Evolutionary conservation across 2,113 vertebrate species (phyloP).

Genomic region (Salvator merianae): DNA sequence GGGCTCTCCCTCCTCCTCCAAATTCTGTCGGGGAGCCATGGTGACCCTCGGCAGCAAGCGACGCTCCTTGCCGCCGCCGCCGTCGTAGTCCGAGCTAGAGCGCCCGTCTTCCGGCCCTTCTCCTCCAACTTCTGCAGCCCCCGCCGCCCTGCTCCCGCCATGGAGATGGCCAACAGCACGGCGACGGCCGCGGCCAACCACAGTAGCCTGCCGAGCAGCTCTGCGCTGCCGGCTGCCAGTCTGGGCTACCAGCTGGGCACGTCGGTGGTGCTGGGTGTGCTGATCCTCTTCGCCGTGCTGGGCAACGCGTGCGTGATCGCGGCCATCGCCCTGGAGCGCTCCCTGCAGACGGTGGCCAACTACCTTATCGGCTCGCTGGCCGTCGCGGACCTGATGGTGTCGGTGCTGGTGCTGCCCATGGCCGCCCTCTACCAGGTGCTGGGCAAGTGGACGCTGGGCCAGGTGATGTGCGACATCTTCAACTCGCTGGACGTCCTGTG

Average conservation of each 20-base stretch:
- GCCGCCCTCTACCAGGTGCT: conserved; percentile 96
- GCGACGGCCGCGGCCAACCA: conserved; percentile 69
- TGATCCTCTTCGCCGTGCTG: conserved; percentile 92
- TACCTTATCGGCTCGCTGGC: conserved; percentile 97
- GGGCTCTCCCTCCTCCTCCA: conserved; percentile 38
- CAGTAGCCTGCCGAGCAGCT: conserved; percentile 72
- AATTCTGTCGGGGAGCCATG: conserved; percentile 41
- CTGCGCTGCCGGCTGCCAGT: conserved; percentile 74
- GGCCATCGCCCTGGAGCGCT: conserved; percentile 92
- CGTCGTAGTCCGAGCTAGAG: conserved; percentile 37
- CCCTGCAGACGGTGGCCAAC: conserved; percentile 96
- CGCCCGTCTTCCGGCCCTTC: conserved; percentile 41
- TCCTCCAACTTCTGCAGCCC: not conserved
- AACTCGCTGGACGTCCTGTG: conserved; percentile 96
- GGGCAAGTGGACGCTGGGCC: conserved; percentile 97
- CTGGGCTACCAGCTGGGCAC: conserved; percentile 93
- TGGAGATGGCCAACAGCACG: conserved; percentile 81
- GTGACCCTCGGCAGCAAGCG: conserved; percentile 39
- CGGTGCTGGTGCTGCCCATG: conserved; percentile 96
- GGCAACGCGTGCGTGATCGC: conserved; percentile 97
- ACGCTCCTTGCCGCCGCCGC: conserved; percentile 5
- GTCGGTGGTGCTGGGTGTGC: conserved; percentile 86
- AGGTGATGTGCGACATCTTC: conserved; percentile 94
- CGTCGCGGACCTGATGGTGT: conserved; percentile 97
- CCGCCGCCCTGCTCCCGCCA: conserved; percentile 52